Evolutionary conservation across 64 coral and sea anemone genomes (phyloP), one percentile per base, ranked within the genome.

Genomic region (Anthopleura sola): DNA sequence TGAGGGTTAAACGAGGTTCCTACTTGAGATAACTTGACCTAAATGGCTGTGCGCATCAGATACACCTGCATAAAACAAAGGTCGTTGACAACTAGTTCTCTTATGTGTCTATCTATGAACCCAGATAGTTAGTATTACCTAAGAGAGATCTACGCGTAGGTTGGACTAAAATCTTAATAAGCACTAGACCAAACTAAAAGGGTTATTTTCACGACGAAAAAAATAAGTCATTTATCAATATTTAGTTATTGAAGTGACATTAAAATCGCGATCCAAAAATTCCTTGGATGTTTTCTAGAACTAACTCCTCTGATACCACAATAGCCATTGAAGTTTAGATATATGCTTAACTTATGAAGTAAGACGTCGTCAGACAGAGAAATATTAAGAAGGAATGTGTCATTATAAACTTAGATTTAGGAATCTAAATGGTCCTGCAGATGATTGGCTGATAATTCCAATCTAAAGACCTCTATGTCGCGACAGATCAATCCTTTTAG

Each of bases 21-120:
- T 32, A 71, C 66, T 71, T 34, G 66, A 71, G 66, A 71, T 36
- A 71, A 32, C 66, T 71, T 71, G 66, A 71, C 66, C 66, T 71
- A 71, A 28, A 71, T 71, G n/a, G 66, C 66, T 71, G 66, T 71
- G 14, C 28, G 66, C 8, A 33, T 3, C 12, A 71, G 66, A 71
- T 71, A 71, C 66, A 71, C 66, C 66, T 71, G 66, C 29, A 34
- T 12, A 34, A 26, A 14, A 32, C 26, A 28, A 71, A 71, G 29
- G 23, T 34, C 28, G 66, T 17, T 71, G 66, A 71, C 66, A 71
- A 62, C 24, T 34, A 14, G 66, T 14, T 71, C 13, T 71, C 28
- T 32, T 2, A 13, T 71, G 66, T 71, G 66, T 32, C 28, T 32
- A 71, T 71, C 66, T 71, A 32, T 14, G 1, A 71, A 1, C 50